Percentiles rank a stretch among this genome's conserved stretches.
phyloP scores from a whole-genome alignment of 2,888 invertebrate species.

The Calameuta filiformis region DNA sequence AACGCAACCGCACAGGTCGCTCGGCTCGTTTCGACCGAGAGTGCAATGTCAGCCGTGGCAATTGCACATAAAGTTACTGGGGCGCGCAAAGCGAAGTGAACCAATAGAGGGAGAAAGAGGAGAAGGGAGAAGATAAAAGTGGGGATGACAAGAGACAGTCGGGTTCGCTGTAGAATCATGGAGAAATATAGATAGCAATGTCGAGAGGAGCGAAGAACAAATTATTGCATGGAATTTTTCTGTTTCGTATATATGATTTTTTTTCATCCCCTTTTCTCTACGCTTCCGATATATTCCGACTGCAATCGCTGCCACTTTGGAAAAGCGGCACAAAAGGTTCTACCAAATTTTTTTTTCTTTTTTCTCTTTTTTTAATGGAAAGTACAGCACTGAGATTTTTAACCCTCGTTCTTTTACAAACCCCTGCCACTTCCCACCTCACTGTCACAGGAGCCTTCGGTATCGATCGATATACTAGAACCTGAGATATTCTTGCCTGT shows the following conservation, averaged over 20 bases:
- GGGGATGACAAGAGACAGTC: background rate
- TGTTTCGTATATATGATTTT: background rate
- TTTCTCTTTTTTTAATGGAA: constrained; percentile 2
- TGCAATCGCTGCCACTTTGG: background rate
- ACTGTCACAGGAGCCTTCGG: background rate
- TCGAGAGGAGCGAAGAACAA: background rate
- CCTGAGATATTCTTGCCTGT: background rate
- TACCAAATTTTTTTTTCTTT: background rate
- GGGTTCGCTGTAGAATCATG: background rate
- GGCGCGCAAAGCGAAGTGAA: background rate
- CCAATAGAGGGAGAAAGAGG: background rate
- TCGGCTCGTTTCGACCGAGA: background rate
- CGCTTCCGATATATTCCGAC: background rate
- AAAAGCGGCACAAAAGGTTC: background rate
- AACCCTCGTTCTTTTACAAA: background rate
- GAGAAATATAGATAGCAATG: background rate
- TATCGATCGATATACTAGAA: background rate
- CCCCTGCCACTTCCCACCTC: background rate
- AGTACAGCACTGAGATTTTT: background rate
- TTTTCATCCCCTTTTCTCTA: background rate
- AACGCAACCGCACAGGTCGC: background rate
- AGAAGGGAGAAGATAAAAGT: background rate
- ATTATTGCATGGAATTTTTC: background rate
- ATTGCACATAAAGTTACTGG: background rate
- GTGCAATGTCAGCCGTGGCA: background rate